phyloP scores from a whole-genome alignment of 2,113 vertebrate genomes.

The Zosterops borbonicus region DNA sequence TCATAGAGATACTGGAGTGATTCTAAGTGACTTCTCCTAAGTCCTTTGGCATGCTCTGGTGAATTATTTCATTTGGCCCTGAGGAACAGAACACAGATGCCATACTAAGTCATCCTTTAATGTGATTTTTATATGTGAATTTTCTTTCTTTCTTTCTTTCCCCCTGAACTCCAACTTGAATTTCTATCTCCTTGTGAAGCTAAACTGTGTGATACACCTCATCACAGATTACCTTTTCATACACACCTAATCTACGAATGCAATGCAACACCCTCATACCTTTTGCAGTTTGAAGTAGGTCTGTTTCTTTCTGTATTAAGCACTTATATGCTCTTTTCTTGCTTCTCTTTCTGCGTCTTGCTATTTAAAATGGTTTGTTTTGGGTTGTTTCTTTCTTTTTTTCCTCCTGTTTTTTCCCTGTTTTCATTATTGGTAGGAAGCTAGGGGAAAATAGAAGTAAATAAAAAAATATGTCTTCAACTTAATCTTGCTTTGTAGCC shows the following conservation, averaged over 20 bases:
- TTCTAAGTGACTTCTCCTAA: background rate
- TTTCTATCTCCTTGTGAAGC: background rate
- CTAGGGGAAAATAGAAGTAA: background rate
- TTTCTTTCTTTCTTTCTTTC: background rate
- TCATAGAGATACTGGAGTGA: background rate
- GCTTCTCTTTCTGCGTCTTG: background rate
- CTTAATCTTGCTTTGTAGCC: background rate
- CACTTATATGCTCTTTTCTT: background rate
- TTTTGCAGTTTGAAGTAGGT: background rate
- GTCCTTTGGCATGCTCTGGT: background rate
- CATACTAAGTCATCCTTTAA: background rate
- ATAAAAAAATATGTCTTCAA: background rate
- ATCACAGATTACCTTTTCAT: background rate
- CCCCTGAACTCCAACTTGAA: background rate
- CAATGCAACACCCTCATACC: background rate
- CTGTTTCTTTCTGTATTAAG: background rate
- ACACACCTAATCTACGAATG: background rate
- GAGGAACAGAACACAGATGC: background rate
- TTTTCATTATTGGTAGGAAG: background rate
- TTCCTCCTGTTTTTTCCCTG: background rate
- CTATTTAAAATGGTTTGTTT: background rate
- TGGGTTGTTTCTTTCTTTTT: too few relatives aligned
- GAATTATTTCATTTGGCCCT: background rate
- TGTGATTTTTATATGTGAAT: background rate
- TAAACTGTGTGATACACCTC: background rate